Percentiles rank a stretch among this genome's conserved stretches.
Evolutionary conservation across 2,113 vertebrate genomes (phyloP).

Genomic region (Scytalopus superciliaris): DNA sequence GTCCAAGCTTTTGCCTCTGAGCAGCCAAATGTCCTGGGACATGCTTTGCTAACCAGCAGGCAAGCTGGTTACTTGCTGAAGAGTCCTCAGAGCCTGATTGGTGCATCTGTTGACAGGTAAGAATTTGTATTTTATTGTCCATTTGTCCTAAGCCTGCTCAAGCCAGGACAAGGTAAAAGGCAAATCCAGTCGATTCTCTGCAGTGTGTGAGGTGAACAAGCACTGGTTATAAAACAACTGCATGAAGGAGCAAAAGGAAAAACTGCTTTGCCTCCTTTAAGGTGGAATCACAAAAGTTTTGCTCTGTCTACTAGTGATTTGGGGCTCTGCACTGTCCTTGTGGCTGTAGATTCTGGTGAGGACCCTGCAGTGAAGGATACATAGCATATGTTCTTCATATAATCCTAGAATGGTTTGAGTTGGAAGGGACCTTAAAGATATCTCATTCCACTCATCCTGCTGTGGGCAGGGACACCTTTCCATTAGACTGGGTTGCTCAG

Average conservation of each 20-base stretch:
- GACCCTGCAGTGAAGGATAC: fast-evolving
- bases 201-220: not conserved
- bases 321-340: not conserved
- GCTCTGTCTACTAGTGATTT: not conserved
- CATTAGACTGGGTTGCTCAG: not conserved
- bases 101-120: not conserved
- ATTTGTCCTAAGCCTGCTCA: not conserved
- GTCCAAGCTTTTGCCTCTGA: not conserved
- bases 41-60: not conserved
- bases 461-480: not conserved
- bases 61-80: not conserved
- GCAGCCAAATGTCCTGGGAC: too few relatives aligned
- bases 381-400: fast-evolving
- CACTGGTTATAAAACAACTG: not conserved
- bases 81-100: not conserved
- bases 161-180: not conserved
- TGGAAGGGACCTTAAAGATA: not conserved
- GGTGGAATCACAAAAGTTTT: not conserved
- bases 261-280: not conserved
- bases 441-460: not conserved
- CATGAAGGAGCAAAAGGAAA: not conserved
- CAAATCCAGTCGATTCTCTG: not conserved
- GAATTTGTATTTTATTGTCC: not conserved
- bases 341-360: not conserved
- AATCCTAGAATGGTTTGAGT: not conserved